These are phyloP conservation scores for Meteorus colon DNA, from an alignment of 2,888 invertebrate species.

Conservation along the genomic window DNA sequence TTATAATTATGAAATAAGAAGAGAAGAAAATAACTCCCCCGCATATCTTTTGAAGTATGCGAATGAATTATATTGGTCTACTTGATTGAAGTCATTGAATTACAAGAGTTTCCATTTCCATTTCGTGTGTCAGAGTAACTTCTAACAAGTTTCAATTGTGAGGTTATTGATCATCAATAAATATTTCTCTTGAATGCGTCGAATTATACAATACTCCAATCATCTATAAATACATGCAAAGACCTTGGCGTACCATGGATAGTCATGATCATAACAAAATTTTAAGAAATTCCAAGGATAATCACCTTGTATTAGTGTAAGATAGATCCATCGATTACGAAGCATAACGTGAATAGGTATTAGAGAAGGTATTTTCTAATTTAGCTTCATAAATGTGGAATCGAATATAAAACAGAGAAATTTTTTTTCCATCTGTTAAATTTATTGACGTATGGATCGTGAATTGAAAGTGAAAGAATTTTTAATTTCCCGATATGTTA, in stretches of 20 bases:
- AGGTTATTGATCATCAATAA: constrained; percentile 21
- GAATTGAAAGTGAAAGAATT: constrained; percentile 7
- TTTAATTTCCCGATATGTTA: neutral
- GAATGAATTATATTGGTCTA: neutral
- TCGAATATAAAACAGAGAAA: constrained; percentile 9
- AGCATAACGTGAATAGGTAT: neutral
- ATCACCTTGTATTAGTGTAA: neutral
- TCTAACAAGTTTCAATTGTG: constrained; percentile 22
- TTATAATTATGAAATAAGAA: neutral
- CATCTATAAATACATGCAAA: constrained; percentile 6
- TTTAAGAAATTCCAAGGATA: constrained; percentile 7
- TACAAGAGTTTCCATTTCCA: neutral
- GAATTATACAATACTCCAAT: constrained; percentile 6
- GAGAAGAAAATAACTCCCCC: neutral
- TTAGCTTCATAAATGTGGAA: neutral
- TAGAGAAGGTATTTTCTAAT: neutral
- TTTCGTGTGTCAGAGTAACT: neutral
- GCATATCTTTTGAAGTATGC: neutral
- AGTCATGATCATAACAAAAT: neutral
- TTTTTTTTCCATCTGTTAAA: constrained; percentile 2
- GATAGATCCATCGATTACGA: neutral
- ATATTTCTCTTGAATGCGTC: neutral
- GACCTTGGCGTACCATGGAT: constrained; percentile 7
- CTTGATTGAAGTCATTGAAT: neutral
- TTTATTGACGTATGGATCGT: neutral